A percentile compares a stretch with the other conserved stretches of the same genome.
Evolutionary conservation across 1,140 invertebrate genomes (phyloP).

Genomic region (Laupala kohalensis): DNA sequence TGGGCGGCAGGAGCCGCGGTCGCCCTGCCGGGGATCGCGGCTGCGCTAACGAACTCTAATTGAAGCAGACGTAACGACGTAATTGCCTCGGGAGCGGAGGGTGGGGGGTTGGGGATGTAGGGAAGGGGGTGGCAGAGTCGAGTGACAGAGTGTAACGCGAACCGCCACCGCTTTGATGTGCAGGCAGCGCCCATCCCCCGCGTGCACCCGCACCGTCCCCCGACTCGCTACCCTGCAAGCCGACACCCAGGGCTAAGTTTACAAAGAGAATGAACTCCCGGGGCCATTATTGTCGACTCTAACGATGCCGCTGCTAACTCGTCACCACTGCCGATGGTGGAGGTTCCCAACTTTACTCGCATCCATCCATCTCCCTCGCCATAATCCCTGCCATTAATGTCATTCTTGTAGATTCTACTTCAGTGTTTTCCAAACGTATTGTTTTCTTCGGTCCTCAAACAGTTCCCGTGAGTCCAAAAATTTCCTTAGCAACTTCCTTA

Average conservation of each 20-base stretch:
- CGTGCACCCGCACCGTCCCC: too few relatives aligned
- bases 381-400: too few relatives aligned
- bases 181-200: neutral
- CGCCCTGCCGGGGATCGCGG: neutral
- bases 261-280: neutral
- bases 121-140: neutral
- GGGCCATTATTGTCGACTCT: neutral
- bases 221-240: neutral
- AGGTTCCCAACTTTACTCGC: too few relatives aligned
- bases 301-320: neutral
- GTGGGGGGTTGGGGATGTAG: too few relatives aligned
- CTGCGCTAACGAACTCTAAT: neutral
- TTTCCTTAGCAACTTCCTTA: too few relatives aligned
- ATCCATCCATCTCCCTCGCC: too few relatives aligned
- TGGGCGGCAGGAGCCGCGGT: neutral
- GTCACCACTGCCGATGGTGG: neutral
- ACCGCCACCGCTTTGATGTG: neutral
- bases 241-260: neutral
- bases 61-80: neutral
- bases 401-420: too few relatives aligned
- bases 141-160: neutral
- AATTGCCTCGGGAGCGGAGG: neutral
- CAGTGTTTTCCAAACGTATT: too few relatives aligned
- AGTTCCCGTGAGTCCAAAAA: too few relatives aligned
- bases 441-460: too few relatives aligned